Evolutionary conservation across 2,888 invertebrate species (phyloP), one percentile per base, ranked within the genome.

Genomic region (Acleris emargana): DNA sequence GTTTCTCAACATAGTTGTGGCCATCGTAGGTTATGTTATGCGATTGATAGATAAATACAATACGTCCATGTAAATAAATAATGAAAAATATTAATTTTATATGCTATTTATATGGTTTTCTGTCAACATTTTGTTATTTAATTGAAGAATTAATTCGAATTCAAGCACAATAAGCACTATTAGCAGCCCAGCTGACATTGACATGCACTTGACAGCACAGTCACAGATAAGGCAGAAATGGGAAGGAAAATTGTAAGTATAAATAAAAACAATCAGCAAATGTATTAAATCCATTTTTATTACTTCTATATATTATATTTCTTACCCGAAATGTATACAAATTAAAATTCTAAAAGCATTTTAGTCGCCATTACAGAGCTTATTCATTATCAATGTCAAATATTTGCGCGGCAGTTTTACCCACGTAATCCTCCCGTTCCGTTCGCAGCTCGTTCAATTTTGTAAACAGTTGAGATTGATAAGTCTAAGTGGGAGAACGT

Each of bases 1-100:
- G 71, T 81, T 85, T 69, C 79, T 78, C 18, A 90, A 69, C 63
- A 91, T 77, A 69, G 83, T 86, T 68, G 84, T 77, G 32, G 87
- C 87, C 88, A 89, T 89, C 78, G 58, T 38, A 38, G 38, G 38
- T 38, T 73, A 82, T 81, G 81, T 83, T 86, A 82, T 75, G 63
- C 70, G 9, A 5, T 57, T 17, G 25, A 45, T 25, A 17, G n/a
- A 25, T 5, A 43, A 17, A 7, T 22, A 5, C 2, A 38, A 22
- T 22, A 16, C 7, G 42, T 3, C 20, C 25, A 57, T 17, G 11
- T 3, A 45, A 57, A 13, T 17, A 5, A n/a, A 5, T 11, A n/a
- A n/a, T 5, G 17, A 43, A 43, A 25, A 22, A 3, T 55, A 11
- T 25, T 25, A 57, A 5, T 25, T 11, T 2, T 25, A 5, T 3